Evolutionary conservation across 2,797 vertebrate genomes (phyloP), one percentile per base, ranked within the genome.

Genomic region (Cirrhinus mrigala): DNA sequence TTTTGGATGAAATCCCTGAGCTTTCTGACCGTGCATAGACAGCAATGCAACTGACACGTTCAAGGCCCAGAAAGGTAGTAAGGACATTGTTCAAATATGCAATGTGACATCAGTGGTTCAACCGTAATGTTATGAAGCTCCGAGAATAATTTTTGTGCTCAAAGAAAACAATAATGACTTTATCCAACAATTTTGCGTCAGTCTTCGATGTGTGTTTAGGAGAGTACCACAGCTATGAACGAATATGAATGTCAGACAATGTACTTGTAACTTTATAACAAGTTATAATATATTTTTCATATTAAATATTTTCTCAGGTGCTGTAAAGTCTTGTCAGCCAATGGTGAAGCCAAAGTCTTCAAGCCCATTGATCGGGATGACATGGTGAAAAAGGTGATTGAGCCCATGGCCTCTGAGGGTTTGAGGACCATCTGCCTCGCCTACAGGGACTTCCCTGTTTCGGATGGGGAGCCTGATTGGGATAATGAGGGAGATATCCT

Each of bases 391-490:
- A 96, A 95, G 4, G 98, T 99, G 91, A 97, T 99, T 0, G 98
- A 99, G 83, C 96, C 97, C 5, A 99, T 99, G 98, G 98, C 98
- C 12, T 98, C 97, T 0, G 97, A 99, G 6, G 98, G 98, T 40
- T 95, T 99, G 2, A 95, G 98, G 87, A 99, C 98, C 84, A 99
- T 99, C 94, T 99, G 98, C 68, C 94, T 99, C 33, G 97, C 97
- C 48, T 99, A 96, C 92, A 96, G 95, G 7, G 98, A 99, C 90
- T 98, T 99, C 69, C 91, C 92, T 40, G 85, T 90, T 64, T 87
- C 94, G 85, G 97, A 96, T 4, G 97, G 96, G 0, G 97, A 98
- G 87, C 97, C 97, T 0, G 96, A 98, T 87, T 99, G 98, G 98
- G 97, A 99, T 85, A 95, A 96, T 0, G 98, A 99, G 88, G 94